Base-by-base conservation (phyloP, 2,113 vertebrate species). In the Ploceus nigricollis region DNA sequence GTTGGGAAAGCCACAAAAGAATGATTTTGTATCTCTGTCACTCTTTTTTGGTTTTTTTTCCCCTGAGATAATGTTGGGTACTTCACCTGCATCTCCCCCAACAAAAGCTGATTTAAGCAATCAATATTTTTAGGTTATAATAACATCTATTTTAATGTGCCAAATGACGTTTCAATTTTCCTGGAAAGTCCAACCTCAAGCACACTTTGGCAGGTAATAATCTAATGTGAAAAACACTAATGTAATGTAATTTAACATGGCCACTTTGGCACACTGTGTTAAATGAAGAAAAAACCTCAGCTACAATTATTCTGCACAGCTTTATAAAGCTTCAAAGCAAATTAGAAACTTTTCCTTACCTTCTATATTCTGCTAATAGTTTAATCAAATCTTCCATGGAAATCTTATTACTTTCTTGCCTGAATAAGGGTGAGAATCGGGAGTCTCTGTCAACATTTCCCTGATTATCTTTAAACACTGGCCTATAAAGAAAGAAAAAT, bases 371-470 rank as follows among this genome's bases (percentile, higher is more conserved):
- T 47, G 98, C 97, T 60, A 99, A 98, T 77, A 99, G 96, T 95
- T 99, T 99, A 56, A 99, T 98, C 87, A 99, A 98, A 63, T 99
- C 99, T 83, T 99, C 99, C 15, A 98, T 98, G 94, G 99, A 99
- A 97, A 99, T 99, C 96, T 99, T 99, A 97, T 96, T 99, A 97
- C 98, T 99, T 97, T 99, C 99, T 97, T 99, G 99, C 94, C 99
- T 99, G 96, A 99, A 99, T 63, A 99, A 97, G 24, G 99, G 99
- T 37, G 99, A 99, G 97, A 99, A 99, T 85, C 99, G 97, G 17
- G 98, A 98, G 48, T 99, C 99, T 97, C 99, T 98, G 97, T 99
- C 99, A 97, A 99, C 96, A 19, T 98, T 99, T 60, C 99, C 99
- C 30, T 99, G 98, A 97, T 98, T 99, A 97, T 99, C 99, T 91